Base-by-base conservation (phyloP, 2,113 vertebrate species). In the Nibea coibor region DNA sequence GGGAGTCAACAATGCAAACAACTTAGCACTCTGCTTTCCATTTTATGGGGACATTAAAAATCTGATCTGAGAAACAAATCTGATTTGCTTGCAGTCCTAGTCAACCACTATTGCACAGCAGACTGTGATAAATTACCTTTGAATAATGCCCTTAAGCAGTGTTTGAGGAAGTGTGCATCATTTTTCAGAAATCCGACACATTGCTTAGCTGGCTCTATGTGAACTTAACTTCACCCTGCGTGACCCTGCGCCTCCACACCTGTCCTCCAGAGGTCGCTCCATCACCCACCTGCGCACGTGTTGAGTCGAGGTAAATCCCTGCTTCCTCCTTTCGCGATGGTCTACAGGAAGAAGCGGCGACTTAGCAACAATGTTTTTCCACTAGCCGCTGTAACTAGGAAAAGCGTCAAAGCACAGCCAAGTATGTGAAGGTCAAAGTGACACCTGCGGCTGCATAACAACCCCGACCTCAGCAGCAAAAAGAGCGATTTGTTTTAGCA, bases 361-460 rank as follows among this genome's bases (percentile, higher is more conserved):
- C 47, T 42, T 39, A n/a, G 65, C 59, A 65, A 24, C 3, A 35
- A 12, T 15, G 51, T 64, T 64, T 56, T 35, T 58, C 10, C 15
- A 20, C 16, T 1, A 45, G n/a, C 42, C 11, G 43, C 35, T 39
- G 42, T 12, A 15, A 51, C n/a, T 42, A 31, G 47, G 47, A 43
- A 28, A 24, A 51, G 62, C 26, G 24, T 66, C 24, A 26, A 62
- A 62, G 35, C 6, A 43, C 26, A 68, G 54, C 26, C 48, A 11
- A 35, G 31, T 6, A 26, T 54, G 19, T 64, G 81, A 81, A 81
- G 78, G 73, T 68, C 73, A 69, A 8, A 56, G 66, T 45, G 14
- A 79, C 71, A 19, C 7, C n/a, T 62, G 45, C 62, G 51, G 42
- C 63, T 5, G 19, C 19, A 42, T 56, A 64, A 28, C 43, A 45